A percentile compares a stretch with the other conserved stretches of the same genome.
Conservation (phyloP, 2,113 vertebrate genomes). For the Pogona vitticeps region DNA sequence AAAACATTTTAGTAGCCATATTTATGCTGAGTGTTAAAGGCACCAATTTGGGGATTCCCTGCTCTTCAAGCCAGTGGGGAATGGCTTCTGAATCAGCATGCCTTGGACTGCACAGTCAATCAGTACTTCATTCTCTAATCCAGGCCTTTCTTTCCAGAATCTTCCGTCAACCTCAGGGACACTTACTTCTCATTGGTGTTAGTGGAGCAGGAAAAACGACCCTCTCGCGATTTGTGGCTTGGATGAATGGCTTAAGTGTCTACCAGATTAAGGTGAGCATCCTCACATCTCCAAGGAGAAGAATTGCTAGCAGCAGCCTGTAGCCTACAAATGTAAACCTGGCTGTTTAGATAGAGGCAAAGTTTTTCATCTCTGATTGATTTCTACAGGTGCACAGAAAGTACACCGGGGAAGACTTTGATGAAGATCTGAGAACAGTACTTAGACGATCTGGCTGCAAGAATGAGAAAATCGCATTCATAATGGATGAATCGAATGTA, state of each 20-base stretch:
- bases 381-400: constrained; percentile 91
- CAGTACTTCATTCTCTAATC: neutral
- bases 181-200: constrained; percentile 95
- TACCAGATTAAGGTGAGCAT: constrained; percentile 96
- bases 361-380: neutral
- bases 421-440: constrained; percentile 96
- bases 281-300: neutral
- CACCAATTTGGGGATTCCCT: no score
- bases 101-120: neutral
- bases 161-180: constrained; percentile 98
- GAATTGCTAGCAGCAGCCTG: neutral
- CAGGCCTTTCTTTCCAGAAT: constrained; percentile 77
- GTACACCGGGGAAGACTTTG: constrained; percentile 98
- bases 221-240: constrained; percentile 95
- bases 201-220: constrained; percentile 98
- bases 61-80: no score
- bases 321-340: neutral
- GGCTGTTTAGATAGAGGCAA: neutral
- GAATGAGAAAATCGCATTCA: constrained; percentile 98
- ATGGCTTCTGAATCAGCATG: neutral
- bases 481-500: constrained; percentile 99
- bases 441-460: constrained; percentile 96
- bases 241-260: constrained; percentile 98
- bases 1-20: no score
- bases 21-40: no score